A percentile compares a stretch with the other conserved stretches of the same genome.
Conservation (phyloP, 2,888 invertebrate species). For the Phorcus lineatus region DNA sequence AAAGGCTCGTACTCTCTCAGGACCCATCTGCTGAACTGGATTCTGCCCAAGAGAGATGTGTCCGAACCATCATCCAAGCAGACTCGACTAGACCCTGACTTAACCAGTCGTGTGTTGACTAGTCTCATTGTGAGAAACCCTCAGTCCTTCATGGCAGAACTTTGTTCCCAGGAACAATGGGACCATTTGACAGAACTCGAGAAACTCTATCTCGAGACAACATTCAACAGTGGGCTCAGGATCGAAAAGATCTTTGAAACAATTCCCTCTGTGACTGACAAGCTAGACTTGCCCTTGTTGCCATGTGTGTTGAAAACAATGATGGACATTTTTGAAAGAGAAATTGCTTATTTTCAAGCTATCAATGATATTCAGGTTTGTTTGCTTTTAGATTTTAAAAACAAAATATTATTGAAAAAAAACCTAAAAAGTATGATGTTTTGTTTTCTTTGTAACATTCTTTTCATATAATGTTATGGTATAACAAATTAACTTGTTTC, state of each 20-base stretch:
- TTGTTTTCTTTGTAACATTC: background rate
- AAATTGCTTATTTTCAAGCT: background rate
- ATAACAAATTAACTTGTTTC: no score
- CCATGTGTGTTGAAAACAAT: constrained; percentile 22
- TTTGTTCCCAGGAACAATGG: no score
- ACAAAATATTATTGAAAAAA: no score
- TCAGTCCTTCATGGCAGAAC: constrained; percentile 3
- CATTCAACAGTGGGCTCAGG: constrained; percentile 30
- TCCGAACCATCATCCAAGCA: background rate
- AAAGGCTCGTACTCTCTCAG: constrained; percentile 50
- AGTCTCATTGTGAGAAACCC: constrained; percentile 52
- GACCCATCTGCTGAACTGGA: constrained; percentile 63
- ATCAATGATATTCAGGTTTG: constrained; percentile 30
- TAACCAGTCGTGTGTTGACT: constrained; percentile 48
- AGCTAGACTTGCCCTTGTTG: background rate
- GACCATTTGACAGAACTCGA: constrained; percentile 42
- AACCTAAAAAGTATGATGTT: no score
- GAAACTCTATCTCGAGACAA: constrained; percentile 42
- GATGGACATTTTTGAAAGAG: background rate
- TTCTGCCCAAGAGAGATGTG: constrained; percentile 50
- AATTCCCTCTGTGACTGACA: background rate
- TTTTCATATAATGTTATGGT: no score
- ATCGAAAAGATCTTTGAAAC: constrained; percentile 20
- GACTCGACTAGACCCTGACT: constrained; percentile 41
- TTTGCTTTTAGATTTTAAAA: background rate